These are phyloP conservation scores for silkworm (Bombyx mori) DNA, from an alignment of 1,140 invertebrate genomes.

Conservation along the genomic window DNA sequence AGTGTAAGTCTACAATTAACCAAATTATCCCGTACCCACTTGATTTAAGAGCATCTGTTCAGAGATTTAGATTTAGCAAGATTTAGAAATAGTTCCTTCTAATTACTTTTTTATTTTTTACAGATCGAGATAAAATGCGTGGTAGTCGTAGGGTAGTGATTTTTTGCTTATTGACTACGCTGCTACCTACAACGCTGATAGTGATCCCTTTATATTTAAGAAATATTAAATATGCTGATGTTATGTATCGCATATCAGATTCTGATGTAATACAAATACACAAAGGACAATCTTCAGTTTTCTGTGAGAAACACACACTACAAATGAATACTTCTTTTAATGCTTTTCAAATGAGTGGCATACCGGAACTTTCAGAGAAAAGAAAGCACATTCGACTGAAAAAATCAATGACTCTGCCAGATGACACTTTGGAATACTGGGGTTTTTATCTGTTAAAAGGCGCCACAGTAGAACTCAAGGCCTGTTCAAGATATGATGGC, in stretches of 20 bases:
- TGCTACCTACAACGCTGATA: conserved; percentile 80
- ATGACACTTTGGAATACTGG: conserved; percentile 91
- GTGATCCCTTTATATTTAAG: conserved; percentile 82
- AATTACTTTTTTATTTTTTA: conserved; percentile 44
- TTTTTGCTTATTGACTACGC: conserved; percentile 81
- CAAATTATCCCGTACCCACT: no score
- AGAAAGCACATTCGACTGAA: conserved; percentile 83
- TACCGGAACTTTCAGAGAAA: conserved; percentile 77
- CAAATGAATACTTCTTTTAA: conserved; percentile 85
- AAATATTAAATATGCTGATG: conserved; percentile 80
- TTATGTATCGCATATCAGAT: conserved; percentile 82
- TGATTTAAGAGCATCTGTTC: no score
- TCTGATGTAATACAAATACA: conserved; percentile 85
- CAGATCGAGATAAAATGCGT: conserved; percentile 80
- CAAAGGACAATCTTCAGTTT: conserved; percentile 83
- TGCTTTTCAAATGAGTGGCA: conserved; percentile 83
- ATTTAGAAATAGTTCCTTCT: neutral
- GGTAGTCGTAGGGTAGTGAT: conserved; percentile 80
- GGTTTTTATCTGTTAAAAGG: conserved; percentile 87
- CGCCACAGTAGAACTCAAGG: conserved; percentile 80
- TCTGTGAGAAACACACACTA: conserved; percentile 83
- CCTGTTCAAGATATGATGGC: conserved; percentile 85
- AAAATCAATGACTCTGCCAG: conserved; percentile 85
- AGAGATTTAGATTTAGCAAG: no score
- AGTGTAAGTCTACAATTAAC: no score